Percentiles rank a stretch among this genome's conserved stretches.
Conservation (phyloP, 2,888 invertebrate species). For the Macroteleia sp. region DNA sequence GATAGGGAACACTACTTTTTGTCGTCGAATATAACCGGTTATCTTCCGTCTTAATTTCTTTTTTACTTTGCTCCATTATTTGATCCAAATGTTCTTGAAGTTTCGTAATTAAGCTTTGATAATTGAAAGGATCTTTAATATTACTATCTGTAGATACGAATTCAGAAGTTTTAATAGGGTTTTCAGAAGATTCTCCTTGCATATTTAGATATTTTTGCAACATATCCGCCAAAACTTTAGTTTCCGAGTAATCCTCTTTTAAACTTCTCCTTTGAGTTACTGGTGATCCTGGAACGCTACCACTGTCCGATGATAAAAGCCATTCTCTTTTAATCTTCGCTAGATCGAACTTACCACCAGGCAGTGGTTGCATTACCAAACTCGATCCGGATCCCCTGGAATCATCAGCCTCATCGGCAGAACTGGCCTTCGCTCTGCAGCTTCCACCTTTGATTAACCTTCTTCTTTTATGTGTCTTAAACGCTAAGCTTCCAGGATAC, state of each 20-base stretch:
- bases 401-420: conserved; percentile 88
- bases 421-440: conserved; percentile 87
- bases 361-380: conserved; percentile 77
- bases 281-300: conserved; percentile 79
- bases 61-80: conserved; percentile 78
- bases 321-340: conserved; percentile 89
- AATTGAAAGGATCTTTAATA: conserved; percentile 84
- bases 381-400: conserved; percentile 71
- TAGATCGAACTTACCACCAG: conserved; percentile 87
- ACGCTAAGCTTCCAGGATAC: conserved; percentile 88
- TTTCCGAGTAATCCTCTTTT: conserved; percentile 84
- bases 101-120: conserved; percentile 87
- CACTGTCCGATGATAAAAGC: conserved; percentile 83
- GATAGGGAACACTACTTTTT: conserved; percentile 81
- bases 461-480: conserved; percentile 85
- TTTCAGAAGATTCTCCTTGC: conserved; percentile 83
- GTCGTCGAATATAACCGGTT: conserved; percentile 30
- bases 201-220: conserved; percentile 88
- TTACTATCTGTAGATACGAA: conserved; percentile 3
- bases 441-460: conserved; percentile 88
- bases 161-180: conserved; percentile 46
- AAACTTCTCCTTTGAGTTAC: conserved; percentile 68
- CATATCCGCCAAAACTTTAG: conserved; percentile 87
- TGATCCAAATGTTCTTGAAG: conserved; percentile 86
- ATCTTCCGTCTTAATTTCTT: conserved; percentile 72